Evolutionary conservation across 2,797 vertebrate genomes (phyloP).

Genomic region (Oryzias sinensis): DNA sequence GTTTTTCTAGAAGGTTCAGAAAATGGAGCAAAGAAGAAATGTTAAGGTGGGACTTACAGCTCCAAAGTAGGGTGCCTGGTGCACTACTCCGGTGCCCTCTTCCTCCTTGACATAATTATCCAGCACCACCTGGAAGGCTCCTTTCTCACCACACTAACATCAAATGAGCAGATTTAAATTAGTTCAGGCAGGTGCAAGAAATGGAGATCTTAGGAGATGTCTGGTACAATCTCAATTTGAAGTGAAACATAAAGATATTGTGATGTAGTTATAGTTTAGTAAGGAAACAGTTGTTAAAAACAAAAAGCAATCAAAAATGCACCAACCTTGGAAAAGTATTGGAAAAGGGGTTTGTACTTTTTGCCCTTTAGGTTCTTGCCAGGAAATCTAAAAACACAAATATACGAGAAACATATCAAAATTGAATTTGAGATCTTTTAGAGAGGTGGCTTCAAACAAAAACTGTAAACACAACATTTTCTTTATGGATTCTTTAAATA

Average conservation of each 20-base stretch:
- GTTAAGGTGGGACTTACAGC: constrained; percentile 83
- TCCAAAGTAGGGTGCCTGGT: constrained; percentile 98
- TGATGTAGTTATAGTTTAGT: constrained; percentile 15
- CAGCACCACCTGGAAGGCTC: constrained; percentile 88
- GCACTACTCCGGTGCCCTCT: constrained; percentile 95
- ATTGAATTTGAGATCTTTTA: neutral
- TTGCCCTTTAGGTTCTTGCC: constrained; percentile 90
- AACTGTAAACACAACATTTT: no score
- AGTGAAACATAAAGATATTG: neutral
- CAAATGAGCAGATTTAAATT: constrained; percentile 17
- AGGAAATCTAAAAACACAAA: constrained; percentile 83
- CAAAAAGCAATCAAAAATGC: constrained; percentile 12
- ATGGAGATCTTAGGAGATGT: neutral
- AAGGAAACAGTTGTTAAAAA: neutral
- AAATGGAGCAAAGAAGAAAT: neutral
- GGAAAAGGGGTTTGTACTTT: constrained; percentile 92
- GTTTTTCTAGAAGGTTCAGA: neutral
- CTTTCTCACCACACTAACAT: constrained; percentile 82
- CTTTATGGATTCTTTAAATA: no score
- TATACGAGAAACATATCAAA: constrained; percentile 15
- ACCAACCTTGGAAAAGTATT: constrained; percentile 92
- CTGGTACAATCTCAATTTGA: neutral
- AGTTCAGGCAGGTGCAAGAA: neutral
- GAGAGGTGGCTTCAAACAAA: no score
- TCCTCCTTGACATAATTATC: constrained; percentile 95